Conservation (phyloP, 2,888 invertebrate genomes). For the Apodemia duryi region DNA sequence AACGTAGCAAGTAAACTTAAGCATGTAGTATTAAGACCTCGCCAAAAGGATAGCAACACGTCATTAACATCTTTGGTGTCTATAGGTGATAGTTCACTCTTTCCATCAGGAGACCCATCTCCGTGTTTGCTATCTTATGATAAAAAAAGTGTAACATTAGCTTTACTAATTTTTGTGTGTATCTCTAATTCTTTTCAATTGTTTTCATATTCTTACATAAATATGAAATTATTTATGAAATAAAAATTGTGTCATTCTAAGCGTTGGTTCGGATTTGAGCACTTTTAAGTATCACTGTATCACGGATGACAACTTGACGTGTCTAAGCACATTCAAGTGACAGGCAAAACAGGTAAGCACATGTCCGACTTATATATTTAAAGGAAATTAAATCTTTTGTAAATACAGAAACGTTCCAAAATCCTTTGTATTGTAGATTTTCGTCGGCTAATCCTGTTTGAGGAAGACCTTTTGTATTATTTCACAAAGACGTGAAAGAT, state of each 20-base stretch:
- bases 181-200: not conserved
- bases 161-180: too few relatives aligned
- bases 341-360: conserved; percentile 2
- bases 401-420: not conserved
- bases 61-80: too few relatives aligned
- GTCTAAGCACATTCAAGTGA: conserved; percentile 7
- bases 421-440: not conserved
- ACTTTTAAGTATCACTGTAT: conserved; percentile 6
- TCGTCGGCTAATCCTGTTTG: not conserved
- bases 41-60: too few relatives aligned
- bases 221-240: not conserved
- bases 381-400: not conserved
- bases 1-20: too few relatives aligned
- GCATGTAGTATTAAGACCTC: too few relatives aligned
- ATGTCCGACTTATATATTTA: not conserved
- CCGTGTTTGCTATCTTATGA: too few relatives aligned
- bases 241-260: not conserved
- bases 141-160: too few relatives aligned
- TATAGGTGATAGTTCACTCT: too few relatives aligned
- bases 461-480: not conserved
- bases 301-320: conserved; percentile 7
- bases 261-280: not conserved
- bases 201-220: not conserved
- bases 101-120: too few relatives aligned
- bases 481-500: not conserved